Conservation (phyloP, 1,140 invertebrate species). For the Ectropis grisescens region DNA sequence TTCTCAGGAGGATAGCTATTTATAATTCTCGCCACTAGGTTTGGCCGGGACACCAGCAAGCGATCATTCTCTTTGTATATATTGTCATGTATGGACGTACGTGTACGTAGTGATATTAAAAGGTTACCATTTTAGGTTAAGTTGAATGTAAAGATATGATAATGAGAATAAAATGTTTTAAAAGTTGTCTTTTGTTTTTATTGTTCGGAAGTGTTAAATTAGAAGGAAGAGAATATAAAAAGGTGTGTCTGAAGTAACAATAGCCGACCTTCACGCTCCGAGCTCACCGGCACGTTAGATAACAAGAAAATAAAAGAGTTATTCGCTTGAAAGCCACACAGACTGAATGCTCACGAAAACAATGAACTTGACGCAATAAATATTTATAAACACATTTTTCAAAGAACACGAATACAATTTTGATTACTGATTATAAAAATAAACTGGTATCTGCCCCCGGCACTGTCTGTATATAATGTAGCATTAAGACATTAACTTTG, state of each 20-base stretch:
- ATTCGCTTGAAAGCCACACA: no score
- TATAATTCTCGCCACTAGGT: conserved; percentile 38
- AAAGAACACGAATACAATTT: no score
- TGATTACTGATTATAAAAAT: no score
- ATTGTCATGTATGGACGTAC: conserved; percentile 54
- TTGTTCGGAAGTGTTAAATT: neutral
- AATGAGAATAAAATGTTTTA: conserved; percentile 8
- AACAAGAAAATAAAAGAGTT: no score
- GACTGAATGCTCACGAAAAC: no score
- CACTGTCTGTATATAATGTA: no score
- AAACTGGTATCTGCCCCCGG: no score
- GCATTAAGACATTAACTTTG: no score
- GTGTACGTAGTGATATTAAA: conserved; percentile 56
- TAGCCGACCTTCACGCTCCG: conserved; percentile 27
- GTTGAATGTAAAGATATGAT: conserved; percentile 49
- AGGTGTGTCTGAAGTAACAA: conserved; percentile 14
- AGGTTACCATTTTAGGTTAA: conserved; percentile 65
- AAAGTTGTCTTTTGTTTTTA: neutral
- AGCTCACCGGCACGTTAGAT: no score
- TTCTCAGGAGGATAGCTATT: conserved; percentile 48
- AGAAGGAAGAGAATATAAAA: conserved; percentile 6
- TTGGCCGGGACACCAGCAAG: conserved; percentile 58
- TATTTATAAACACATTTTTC: no score
- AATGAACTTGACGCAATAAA: no score
- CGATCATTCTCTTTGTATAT: conserved; percentile 47